A percentile compares a stretch with the other conserved stretches of the same genome.
Conservation (phyloP, 2,888 invertebrate species). For the Limnephilus marmoratus region DNA sequence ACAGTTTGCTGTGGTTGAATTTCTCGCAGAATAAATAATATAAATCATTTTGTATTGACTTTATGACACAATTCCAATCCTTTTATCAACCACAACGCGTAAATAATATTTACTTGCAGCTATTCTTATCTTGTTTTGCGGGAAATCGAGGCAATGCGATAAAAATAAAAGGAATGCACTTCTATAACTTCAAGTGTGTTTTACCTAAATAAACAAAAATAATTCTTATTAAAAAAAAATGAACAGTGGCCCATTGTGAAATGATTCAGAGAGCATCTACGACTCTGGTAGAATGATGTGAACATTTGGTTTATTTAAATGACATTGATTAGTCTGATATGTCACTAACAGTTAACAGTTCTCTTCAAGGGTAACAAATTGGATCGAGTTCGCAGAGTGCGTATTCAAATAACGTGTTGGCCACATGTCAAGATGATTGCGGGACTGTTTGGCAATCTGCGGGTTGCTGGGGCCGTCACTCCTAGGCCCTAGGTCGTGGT, state of each 20-base stretch:
- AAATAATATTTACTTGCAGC: background rate
- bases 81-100: background rate
- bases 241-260: no score
- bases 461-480: background rate
- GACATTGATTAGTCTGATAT: background rate
- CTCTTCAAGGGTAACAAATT: background rate
- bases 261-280: no score
- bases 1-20: background rate
- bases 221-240: no score
- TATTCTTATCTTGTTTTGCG: background rate
- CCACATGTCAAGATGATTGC: constrained; percentile 18
- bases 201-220: no score
- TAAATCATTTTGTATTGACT: background rate
- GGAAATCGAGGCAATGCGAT: background rate
- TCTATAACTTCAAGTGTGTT: no score
- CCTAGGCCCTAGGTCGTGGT: background rate
- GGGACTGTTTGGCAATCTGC: background rate
- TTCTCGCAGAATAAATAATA: background rate
- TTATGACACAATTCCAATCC: background rate
- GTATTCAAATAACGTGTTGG: constrained; percentile 12
- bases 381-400: background rate
- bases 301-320: background rate
- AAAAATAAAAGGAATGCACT: background rate
- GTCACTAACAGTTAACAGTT: background rate
- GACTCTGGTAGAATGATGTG: background rate